Evolutionary conservation across 2,797 vertebrate species (phyloP).

Genomic region (Hoplostethus atlanticus): DNA sequence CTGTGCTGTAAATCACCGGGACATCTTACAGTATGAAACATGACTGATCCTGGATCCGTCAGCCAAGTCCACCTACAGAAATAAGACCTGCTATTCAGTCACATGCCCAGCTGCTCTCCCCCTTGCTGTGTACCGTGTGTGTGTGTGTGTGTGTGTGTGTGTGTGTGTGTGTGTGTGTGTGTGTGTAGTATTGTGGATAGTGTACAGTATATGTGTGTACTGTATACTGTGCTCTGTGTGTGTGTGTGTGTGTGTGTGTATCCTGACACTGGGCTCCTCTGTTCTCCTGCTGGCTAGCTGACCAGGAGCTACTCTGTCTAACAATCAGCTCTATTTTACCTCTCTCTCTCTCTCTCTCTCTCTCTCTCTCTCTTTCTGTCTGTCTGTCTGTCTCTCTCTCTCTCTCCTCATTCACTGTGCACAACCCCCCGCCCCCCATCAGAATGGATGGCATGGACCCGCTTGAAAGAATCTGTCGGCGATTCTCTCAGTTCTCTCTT

Average conservation of each 20-base stretch:
- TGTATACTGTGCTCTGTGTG: constrained; percentile 34
- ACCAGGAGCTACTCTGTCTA: constrained; percentile 57
- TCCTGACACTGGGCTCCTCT: constrained; percentile 69
- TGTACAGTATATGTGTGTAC: neutral
- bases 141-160: constrained; percentile 18
- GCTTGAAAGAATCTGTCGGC: constrained; percentile 49
- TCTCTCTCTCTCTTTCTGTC: constrained; percentile 28
- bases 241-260: constrained; percentile 40
- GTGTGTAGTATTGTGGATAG: constrained; percentile 14
- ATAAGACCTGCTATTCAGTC: constrained; percentile 64
- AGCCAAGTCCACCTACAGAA: constrained; percentile 63
- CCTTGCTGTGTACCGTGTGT: constrained; percentile 56
- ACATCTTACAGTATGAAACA: neutral
- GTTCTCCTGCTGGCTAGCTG: constrained; percentile 54
- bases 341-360: constrained; percentile 26
- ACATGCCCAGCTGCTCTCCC: constrained; percentile 65
- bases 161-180: constrained; percentile 11
- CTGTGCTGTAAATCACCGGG: too few relatives aligned
- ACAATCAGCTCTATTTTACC: constrained; percentile 65
- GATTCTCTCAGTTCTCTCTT: constrained; percentile 21
- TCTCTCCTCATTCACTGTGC: constrained; percentile 40
- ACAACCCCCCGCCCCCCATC: constrained; percentile 13
- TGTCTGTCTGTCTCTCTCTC: neutral
- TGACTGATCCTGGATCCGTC: constrained; percentile 32
- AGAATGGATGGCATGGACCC: constrained; percentile 38